phyloP scores from a whole-genome alignment of 2,888 invertebrate genomes.

The Gryllus longicercus region DNA sequence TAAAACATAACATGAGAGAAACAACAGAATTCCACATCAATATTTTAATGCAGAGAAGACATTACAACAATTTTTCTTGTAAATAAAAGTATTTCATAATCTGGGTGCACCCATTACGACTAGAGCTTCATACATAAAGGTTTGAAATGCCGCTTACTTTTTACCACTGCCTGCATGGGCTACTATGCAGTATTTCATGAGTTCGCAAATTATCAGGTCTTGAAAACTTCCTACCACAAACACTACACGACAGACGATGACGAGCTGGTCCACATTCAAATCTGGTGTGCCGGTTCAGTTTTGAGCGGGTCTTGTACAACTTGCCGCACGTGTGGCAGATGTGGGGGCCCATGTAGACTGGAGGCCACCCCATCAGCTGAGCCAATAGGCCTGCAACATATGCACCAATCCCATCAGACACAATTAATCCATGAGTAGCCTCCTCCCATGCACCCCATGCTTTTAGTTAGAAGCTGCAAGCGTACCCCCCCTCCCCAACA shows the following conservation, averaged over 20 bases:
- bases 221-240: slow-evolving; percentile 47
- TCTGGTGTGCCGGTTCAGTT: slow-evolving; percentile 44
- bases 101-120: background rate
- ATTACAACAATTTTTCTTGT: too few species aligned
- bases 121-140: background rate
- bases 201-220: slow-evolving; percentile 46
- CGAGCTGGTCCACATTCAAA: slow-evolving; percentile 45
- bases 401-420: background rate
- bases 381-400: background rate
- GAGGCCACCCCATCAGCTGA: background rate
- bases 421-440: background rate
- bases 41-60: too few species aligned
- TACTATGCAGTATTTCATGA: background rate
- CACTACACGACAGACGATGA: slow-evolving; percentile 43
- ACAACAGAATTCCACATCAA: background rate
- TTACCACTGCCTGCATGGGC: background rate
- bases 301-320: slow-evolving; percentile 44
- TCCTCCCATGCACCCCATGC: slow-evolving; percentile 17
- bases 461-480: background rate
- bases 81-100: background rate
- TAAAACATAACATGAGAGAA: background rate
- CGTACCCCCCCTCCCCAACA: background rate
- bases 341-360: background rate
- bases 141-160: background rate
- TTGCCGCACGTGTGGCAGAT: slow-evolving; percentile 43